Evolutionary conservation across 92 coral and sea anemone species (phyloP), one percentile per base, ranked within the genome.

Genomic region (Nematostella vectensis): DNA sequence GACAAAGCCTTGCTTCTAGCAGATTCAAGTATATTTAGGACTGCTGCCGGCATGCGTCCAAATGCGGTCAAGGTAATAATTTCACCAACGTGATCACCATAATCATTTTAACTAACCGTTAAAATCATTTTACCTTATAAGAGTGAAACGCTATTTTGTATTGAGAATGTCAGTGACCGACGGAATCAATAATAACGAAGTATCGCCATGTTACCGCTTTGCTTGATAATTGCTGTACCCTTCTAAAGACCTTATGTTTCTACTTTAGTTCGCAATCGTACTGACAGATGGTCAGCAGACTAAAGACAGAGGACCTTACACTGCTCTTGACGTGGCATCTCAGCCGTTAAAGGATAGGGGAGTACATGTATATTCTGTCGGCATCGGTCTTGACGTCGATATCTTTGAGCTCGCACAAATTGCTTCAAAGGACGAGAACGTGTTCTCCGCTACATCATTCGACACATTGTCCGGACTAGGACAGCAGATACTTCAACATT

Each of bases 281-380:
- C 48, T 78, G 45, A 72, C 85, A 16, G 74, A 68, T 30, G 85
- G 85, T 31, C 42, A 31, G 28, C 80, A 78, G 27, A 78, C 71
- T 8, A 60, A n/a, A n/a, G 77, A 77, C 36, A 27, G 31, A 37
- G 83, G 68, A 1, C 3, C 39, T 1, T 77, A 29, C 25, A 57
- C 72, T 27, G 29, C 39, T 1, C 73, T 77, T 15, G 19, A 21
- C 11, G 27, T 0, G n/a, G 78, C 83, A 43, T 57, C 83, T 2
- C 63, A 68, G 1, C 44, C 42, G 4, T 40, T 77, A 27, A 77
- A 77, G 42, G 20, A 58, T 13, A 70, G 63, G 54, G 75, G 75
- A 2, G 83, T 77, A 10, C 6, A 38, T 13, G 73, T 77, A 1
- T 77, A 48, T 22, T 16, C 78, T 3, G 61, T 77, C 42, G 83